Evolutionary conservation across 2,888 invertebrate genomes (phyloP), one percentile per base, ranked within the genome.

Genomic region (Priocnemis perturbator): DNA sequence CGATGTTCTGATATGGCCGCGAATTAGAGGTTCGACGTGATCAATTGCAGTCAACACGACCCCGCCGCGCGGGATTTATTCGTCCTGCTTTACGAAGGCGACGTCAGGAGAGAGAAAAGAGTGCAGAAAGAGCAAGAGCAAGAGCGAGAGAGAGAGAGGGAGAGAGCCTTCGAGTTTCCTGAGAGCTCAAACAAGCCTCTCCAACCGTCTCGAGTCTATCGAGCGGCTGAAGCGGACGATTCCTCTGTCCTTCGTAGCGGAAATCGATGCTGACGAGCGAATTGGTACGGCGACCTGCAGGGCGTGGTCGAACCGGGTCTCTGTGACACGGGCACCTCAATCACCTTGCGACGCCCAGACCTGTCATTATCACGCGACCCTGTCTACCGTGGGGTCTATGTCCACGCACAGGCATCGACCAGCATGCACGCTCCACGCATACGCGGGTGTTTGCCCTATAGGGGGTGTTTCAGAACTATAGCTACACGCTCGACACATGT

Each of bases 281-380:
- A 81, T 83, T 78, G 82, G 82, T 77, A 78, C 78, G 70, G 74
- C 74, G 77, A 76, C 78, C 67, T 76, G 74, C 74, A 79, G 85
- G 86, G 86, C 86, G 86, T 85, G 85, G 87, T 81, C 81, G 82
- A 84, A 83, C 76, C 81, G 80, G 82, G 83, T 84, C 83, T 85
- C 82, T 84, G 85, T 86, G 87, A 87, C 86, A 86, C 81, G 81
- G 80, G 77, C 83, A 84, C 85, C 85, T 87, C 85, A 85, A 87
- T 87, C 88, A 87, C 85, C 77, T 79, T 80, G 79, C 81, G 83
- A 86, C 86, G 84, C 86, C 85, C 81, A 83, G 82, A 83, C 85
- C 89, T 87, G 87, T 87, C 88, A 88, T 88, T 88, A 88, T 88
- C 89, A 88, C 88, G 85, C 87, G 85, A 85, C 85, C 83, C 84